Base-by-base conservation (phyloP, 2,888 invertebrate species). In the Tetheella fluctuosa region DNA sequence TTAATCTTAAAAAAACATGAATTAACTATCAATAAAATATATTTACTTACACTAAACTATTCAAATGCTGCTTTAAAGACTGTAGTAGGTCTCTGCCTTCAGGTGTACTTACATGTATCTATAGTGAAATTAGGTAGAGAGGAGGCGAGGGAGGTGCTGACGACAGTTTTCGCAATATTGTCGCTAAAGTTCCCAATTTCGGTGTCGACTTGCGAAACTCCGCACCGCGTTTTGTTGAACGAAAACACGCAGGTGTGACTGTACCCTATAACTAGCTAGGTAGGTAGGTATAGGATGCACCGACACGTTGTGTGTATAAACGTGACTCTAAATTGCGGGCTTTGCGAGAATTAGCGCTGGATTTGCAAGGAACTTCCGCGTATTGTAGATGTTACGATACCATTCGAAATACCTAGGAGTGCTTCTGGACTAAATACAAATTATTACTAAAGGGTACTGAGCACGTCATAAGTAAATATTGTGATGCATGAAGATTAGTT, bases 181-280 rank as follows among this genome's bases (percentile, higher is more conserved):
- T 89, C 91, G 84, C 84, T 75, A 83, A 89, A 89, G 78, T 90
- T 91, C 81, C 85, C 81, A 86, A 91, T 87, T 90, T 89, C 78
- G 74, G 91, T 88, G 92, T 86, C 89, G 91, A 91, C 86, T 91
- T 91, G 91, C 86, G 86, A 90, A 92, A 91, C 86, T 92, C 87
- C 77, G 70, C 87, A 78, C 80, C 80, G 77, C 73, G 71, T 75
- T 80, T 73, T 77, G 74, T 20, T 75, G 77, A 80, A 80, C 80
- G 78, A 75, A 77, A 74, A 69, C 76, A 79, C 83, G 86, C 84
- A 88, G 86, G 87, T 88, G 84, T 76, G 77, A 63, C 64, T 63
- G 73, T 79, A 73, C 68, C 57, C 59, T 58, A 62, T 64, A 60
- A 48, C 58, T 55, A 57, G 55, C 61, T 64, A 60, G 71, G 57